Percentiles rank a stretch among this genome's conserved stretches.
phyloP scores from a whole-genome alignment of 2,888 invertebrate genomes.

The Pyrocoelia pectoralis region DNA sequence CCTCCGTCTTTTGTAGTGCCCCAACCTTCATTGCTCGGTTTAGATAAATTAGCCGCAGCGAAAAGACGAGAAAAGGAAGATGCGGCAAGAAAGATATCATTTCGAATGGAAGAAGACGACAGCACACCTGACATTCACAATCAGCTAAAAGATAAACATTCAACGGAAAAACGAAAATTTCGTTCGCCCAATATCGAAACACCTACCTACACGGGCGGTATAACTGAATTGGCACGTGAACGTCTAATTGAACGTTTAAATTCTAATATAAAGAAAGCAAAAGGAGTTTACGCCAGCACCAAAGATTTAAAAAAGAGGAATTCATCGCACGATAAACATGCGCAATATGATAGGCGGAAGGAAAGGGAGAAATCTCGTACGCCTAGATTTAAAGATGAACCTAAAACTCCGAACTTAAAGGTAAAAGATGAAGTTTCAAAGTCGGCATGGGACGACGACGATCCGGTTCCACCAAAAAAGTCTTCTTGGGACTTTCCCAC shows the following conservation, averaged over 20 bases:
- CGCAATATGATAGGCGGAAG: conserved; percentile 44
- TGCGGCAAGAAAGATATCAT: conserved; percentile 71
- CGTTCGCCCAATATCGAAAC: conserved; percentile 86
- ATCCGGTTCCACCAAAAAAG: conserved; percentile 67
- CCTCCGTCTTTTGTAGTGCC: conserved; percentile 78
- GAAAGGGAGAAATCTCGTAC: conserved; percentile 59
- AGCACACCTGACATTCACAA: conserved; percentile 50
- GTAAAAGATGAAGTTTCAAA: conserved; percentile 71
- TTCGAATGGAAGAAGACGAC: conserved; percentile 63
- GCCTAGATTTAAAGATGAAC: conserved; percentile 83
- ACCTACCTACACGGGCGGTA: conserved; percentile 93
- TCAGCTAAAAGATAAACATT: conserved; percentile 52
- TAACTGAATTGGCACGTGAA: conserved; percentile 79
- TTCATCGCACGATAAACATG: conserved; percentile 50
- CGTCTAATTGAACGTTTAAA: conserved; percentile 72
- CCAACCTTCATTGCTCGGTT: conserved; percentile 78
- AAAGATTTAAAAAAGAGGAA: conserved; percentile 61
- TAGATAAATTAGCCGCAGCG: conserved; percentile 85
- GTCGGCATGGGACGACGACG: conserved; percentile 78
- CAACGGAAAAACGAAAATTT: conserved; percentile 69
- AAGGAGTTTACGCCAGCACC: conserved; percentile 76
- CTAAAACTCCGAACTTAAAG: conserved; percentile 79
- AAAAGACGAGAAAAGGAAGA: conserved; percentile 71
- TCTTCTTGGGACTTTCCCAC: conserved; percentile 96
- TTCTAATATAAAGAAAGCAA: conserved; percentile 65